Percentiles rank a stretch among this genome's conserved stretches.
Evolutionary conservation across 2,797 vertebrate species (phyloP).

Genomic region (Neostethus bicornis): DNA sequence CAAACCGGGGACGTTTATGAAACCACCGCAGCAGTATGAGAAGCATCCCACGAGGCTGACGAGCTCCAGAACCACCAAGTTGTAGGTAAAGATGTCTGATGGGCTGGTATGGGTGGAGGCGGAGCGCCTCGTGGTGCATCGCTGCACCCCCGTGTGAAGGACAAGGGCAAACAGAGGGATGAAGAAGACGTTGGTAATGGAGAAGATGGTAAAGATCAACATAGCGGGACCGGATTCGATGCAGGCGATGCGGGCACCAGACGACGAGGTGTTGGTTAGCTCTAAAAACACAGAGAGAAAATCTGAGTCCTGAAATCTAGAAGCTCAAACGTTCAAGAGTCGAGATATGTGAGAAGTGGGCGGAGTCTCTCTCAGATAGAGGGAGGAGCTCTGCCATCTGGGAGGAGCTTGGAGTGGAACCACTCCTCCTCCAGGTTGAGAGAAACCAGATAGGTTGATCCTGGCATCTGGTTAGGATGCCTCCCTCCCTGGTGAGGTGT

Average conservation of each 20-base stretch:
- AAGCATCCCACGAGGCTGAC: background rate
- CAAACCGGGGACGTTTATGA: fast-evolving
- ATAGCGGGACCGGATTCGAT: background rate
- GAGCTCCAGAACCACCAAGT: slow-evolving; percentile 13
- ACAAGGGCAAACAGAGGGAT: slow-evolving; percentile 1
- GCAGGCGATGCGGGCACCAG: background rate
- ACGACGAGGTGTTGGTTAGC: slow-evolving; percentile 4
- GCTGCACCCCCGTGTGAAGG: slow-evolving; percentile 1
- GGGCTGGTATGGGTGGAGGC: background rate
- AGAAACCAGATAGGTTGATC: too few relatives aligned
- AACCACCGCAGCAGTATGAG: background rate
- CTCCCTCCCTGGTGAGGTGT: too few relatives aligned
- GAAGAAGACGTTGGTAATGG: background rate
- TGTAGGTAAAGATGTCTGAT: slow-evolving; percentile 22
- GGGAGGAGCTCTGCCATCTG: too few relatives aligned
- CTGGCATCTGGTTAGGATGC: too few relatives aligned
- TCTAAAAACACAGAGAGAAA: background rate
- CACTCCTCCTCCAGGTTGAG: too few relatives aligned
- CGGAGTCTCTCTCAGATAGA: too few relatives aligned
- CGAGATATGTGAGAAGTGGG: too few relatives aligned
- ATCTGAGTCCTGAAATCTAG: too few relatives aligned
- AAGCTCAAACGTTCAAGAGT: too few relatives aligned
- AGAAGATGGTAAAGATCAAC: slow-evolving; percentile 1
- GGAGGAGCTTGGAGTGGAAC: too few relatives aligned
- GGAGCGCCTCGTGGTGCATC: background rate